Evolutionary conservation across 2,113 vertebrate genomes (phyloP).

Genomic region (Antechinus flavipes): DNA sequence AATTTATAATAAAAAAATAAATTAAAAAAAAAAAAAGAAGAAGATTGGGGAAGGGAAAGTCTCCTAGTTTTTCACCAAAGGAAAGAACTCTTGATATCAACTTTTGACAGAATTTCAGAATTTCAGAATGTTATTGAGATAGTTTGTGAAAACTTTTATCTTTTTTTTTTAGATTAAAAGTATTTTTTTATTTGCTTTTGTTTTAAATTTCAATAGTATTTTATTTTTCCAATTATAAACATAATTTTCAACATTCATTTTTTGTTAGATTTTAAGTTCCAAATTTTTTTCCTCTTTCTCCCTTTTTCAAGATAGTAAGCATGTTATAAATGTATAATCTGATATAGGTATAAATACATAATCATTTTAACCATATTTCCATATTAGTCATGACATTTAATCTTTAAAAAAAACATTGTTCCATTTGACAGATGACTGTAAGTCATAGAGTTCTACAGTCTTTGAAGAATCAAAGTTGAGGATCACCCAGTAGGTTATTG

Average conservation of each 20-base stretch:
- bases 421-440: not conserved
- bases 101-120: not conserved
- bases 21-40: not conserved
- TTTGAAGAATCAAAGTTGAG: not conserved
- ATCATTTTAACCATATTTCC: too few species aligned
- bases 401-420: not conserved
- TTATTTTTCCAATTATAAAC: too few species aligned
- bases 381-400: too few species aligned
- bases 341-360: too few species aligned
- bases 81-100: not conserved
- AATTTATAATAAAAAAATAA: too few species aligned
- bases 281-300: too few species aligned
- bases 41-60: not conserved
- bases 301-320: too few species aligned
- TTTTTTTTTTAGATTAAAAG: not conserved
- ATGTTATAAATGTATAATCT: too few species aligned
- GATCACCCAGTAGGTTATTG: not conserved
- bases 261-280: too few species aligned
- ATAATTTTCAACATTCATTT: too few species aligned
- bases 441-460: not conserved
- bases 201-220: too few species aligned
- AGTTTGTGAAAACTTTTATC: not conserved
- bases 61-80: not conserved
- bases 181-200: not conserved
- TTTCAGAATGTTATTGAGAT: not conserved